Conservation (phyloP, 2,113 vertebrate species). For the Chaenogobius annularis region DNA sequence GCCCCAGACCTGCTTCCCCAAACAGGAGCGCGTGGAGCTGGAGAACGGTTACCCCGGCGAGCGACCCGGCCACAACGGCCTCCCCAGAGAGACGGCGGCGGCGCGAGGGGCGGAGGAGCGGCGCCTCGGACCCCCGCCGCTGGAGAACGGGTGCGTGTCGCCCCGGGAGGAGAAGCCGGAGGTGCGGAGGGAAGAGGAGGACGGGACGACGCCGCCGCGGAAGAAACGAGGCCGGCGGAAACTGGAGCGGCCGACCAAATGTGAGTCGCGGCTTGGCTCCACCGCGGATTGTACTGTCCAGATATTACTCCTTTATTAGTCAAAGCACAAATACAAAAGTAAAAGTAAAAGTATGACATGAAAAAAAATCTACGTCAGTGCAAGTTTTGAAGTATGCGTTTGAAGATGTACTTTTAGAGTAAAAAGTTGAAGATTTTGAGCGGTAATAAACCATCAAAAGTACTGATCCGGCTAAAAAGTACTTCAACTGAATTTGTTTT, state of each 20-base stretch:
- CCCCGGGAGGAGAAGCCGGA: conserved; percentile 78
- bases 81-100: conserved; percentile 57
- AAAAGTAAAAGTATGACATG: too few relatives aligned
- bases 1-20: conserved; percentile 55
- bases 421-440: too few relatives aligned
- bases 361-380: too few relatives aligned
- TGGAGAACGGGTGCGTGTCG: conserved; percentile 85
- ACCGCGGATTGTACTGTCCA: too few relatives aligned
- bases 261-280: too few relatives aligned
- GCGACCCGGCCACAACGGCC: conserved; percentile 75
- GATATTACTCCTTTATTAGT: too few relatives aligned
- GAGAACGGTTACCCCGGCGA: conserved; percentile 80
- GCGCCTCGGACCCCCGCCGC: conserved; percentile 74
- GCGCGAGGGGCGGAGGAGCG: conserved; percentile 62
- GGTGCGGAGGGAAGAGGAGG: conserved; percentile 78
- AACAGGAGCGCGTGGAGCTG: conserved; percentile 76
- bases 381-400: too few relatives aligned
- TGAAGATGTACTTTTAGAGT: too few relatives aligned
- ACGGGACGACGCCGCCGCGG: conserved; percentile 68
- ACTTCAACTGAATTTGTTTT: too few relatives aligned
- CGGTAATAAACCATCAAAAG: too few relatives aligned
- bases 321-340: too few relatives aligned
- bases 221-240: conserved; percentile 87
- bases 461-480: too few relatives aligned
- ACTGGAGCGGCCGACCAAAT: conserved; percentile 84